These are phyloP conservation scores for Kryphioiulus occultus DNA, from an alignment of 2,888 invertebrate species.

Conservation along the genomic window DNA sequence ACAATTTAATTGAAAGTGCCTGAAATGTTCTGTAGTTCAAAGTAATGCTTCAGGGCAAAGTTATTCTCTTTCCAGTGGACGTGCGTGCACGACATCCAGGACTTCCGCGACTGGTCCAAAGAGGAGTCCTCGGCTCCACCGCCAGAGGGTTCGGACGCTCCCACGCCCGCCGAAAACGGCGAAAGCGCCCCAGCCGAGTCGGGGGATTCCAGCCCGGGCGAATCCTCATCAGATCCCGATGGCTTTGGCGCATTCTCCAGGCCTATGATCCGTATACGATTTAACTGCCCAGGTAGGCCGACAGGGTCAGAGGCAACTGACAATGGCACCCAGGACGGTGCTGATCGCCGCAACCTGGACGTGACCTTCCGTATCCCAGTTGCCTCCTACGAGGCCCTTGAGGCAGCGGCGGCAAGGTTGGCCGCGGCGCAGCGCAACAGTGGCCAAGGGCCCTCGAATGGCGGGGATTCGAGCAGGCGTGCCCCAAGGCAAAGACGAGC, in stretches of 20 bases:
- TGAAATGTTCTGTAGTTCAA: not conserved
- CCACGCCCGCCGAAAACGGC: constrained; percentile 44
- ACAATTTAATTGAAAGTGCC: too few relatives aligned
- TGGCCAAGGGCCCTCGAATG: not conserved
- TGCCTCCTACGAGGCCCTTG: not conserved
- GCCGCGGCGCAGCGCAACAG: not conserved
- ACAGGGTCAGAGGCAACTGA: not conserved
- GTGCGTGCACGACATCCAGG: constrained; percentile 91
- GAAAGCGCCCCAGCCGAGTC: not conserved
- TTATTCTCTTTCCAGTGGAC: constrained; percentile 76
- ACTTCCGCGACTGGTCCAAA: constrained; percentile 58
- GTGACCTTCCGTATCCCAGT: constrained; percentile 44
- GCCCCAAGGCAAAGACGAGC: not conserved
- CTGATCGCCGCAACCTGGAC: not conserved
- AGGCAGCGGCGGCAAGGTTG: constrained; percentile 43
- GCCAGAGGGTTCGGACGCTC: not conserved
- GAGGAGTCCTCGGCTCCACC: constrained; percentile 34
- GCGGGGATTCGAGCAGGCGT: not conserved
- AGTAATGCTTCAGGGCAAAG: not conserved
- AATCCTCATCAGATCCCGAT: not conserved
- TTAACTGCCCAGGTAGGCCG: constrained; percentile 50
- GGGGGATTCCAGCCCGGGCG: constrained; percentile 46
- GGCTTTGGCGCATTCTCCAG: not conserved
- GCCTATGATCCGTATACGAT: constrained; percentile 53
- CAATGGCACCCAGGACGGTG: not conserved